phyloP scores from a whole-genome alignment of 2,113 vertebrate species.

The Podocnemis expansa region DNA sequence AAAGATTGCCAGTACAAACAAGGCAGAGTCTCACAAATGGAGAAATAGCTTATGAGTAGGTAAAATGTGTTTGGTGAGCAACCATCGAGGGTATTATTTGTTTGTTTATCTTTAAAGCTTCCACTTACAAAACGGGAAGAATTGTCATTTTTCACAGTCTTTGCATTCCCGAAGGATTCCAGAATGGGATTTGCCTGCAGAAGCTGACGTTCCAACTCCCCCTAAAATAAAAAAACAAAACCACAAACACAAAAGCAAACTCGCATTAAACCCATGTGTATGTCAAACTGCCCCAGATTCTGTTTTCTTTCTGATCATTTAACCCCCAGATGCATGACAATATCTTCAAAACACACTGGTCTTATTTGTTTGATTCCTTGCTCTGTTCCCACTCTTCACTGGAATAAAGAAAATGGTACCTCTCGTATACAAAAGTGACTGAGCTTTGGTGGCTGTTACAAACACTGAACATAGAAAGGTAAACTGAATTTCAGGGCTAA shows the following conservation, averaged over 20 bases:
- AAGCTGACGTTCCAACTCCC: constrained; percentile 95
- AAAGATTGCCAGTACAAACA: background rate
- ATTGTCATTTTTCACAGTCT: constrained; percentile 99
- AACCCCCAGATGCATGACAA: background rate
- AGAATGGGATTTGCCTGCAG: constrained; percentile 98
- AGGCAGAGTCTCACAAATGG: background rate
- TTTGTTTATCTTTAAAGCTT: no score
- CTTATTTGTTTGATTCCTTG: background rate
- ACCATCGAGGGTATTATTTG: no score
- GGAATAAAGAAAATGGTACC: background rate
- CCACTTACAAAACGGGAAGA: constrained; percentile 97
- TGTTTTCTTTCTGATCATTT: background rate
- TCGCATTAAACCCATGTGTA: background rate
- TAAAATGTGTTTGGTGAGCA: background rate
- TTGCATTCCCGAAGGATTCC: constrained; percentile 97
- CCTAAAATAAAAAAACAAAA: constrained; percentile 79
- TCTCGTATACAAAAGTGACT: background rate
- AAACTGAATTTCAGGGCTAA: constrained; percentile 27
- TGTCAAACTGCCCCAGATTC: fast-evolving
- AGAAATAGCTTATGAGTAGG: background rate
- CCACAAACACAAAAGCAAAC: constrained; percentile 38
- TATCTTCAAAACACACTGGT: background rate
- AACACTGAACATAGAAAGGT: background rate
- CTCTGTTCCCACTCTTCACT: background rate
- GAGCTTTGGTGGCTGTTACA: background rate